phyloP scores from a whole-genome alignment of 1,140 invertebrate genomes.

The Streblospio benedicti region DNA sequence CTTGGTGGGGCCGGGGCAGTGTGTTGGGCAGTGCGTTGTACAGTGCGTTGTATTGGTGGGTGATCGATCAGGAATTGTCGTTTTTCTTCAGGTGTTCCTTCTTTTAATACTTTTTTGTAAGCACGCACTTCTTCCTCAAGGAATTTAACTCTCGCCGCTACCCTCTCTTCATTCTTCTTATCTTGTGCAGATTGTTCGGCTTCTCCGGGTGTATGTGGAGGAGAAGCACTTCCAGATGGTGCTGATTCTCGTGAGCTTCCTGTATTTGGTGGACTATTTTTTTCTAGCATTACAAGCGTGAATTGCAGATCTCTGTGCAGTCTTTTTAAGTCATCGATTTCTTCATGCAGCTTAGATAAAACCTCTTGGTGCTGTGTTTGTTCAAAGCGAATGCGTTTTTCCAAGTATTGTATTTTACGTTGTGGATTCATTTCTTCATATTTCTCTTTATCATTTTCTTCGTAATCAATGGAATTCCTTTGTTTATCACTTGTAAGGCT shows the following conservation, averaged over 20 bases:
- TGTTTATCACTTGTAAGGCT: not conserved
- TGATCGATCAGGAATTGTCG: too few species aligned
- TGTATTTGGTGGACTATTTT: conserved; percentile 22
- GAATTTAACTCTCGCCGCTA: conserved; percentile 12
- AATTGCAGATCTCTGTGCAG: conserved; percentile 46
- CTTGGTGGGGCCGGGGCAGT: too few species aligned
- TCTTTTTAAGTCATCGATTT: conserved; percentile 40
- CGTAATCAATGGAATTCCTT: not conserved
- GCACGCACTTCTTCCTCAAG: conserved; percentile 43
- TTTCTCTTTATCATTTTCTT: conserved; percentile 16
- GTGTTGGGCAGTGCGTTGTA: too few species aligned
- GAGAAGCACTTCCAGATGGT: too few species aligned
- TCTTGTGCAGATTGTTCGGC: too few species aligned
- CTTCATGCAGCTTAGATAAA: conserved; percentile 36
- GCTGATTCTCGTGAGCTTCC: too few species aligned
- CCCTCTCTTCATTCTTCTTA: not conserved
- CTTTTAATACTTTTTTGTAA: conserved; percentile 34
- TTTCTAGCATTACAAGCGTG: conserved; percentile 41
- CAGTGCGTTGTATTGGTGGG: too few species aligned
- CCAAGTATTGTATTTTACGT: conserved; percentile 36
- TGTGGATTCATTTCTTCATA: conserved; percentile 13
- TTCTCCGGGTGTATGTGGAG: too few species aligned
- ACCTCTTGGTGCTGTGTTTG: conserved; percentile 41
- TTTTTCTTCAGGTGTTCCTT: conserved; percentile 34
- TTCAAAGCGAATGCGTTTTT: conserved; percentile 37